Conservation (phyloP, 2,797 vertebrate species). For the Lacerta agilis region DNA sequence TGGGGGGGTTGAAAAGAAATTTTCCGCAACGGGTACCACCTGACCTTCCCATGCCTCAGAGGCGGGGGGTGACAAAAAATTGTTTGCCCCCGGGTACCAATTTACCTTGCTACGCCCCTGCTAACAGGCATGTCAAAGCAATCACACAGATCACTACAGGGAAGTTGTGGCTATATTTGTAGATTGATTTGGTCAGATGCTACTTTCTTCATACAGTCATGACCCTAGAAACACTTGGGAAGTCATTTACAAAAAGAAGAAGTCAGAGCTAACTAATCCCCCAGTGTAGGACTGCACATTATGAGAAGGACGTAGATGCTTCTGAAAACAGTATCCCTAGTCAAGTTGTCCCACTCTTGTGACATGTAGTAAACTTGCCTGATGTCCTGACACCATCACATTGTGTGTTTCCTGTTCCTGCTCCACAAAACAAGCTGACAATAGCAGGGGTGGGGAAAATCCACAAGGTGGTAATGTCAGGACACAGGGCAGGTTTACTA, state of each 20-base stretch:
- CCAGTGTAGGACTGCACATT: not conserved
- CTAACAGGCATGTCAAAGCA: not conserved
- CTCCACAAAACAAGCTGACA: not conserved
- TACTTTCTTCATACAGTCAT: not conserved
- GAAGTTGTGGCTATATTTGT: not conserved
- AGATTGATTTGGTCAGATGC: not conserved
- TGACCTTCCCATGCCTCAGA: too few relatives aligned
- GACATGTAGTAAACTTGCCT: not conserved
- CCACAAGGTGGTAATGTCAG: not conserved
- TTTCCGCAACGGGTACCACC: too few relatives aligned
- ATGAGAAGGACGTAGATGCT: not conserved
- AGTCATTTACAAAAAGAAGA: not conserved
- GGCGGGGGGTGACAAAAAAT: too few relatives aligned
- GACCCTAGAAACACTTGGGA: not conserved
- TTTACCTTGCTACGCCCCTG: too few relatives aligned
- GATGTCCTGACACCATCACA: not conserved
- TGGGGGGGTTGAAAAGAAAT: too few relatives aligned
- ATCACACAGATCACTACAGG: not conserved
- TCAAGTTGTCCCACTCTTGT: not conserved
- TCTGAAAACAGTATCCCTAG: not conserved
- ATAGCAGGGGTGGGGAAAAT: not conserved
- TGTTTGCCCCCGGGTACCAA: too few relatives aligned
- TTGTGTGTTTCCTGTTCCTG: not conserved
- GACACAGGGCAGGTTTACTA: not conserved
- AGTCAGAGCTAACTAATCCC: not conserved